Percentiles rank a stretch among this genome's conserved stretches.
These are phyloP conservation scores for Drosophila differens DNA, from an alignment of 2,888 invertebrate genomes.

Conservation along the genomic window DNA sequence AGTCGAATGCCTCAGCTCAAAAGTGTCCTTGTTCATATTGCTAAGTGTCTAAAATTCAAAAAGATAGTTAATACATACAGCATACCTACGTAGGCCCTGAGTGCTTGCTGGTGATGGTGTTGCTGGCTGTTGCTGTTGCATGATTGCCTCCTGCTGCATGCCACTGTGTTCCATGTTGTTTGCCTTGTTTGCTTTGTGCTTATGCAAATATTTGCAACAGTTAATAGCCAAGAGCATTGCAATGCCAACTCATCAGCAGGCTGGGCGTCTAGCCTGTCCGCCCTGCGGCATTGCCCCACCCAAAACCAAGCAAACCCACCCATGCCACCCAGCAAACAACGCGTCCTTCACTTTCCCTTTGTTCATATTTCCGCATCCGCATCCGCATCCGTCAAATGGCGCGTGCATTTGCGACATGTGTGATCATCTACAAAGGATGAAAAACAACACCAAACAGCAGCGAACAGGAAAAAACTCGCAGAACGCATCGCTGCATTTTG, in stretches of 20 bases:
- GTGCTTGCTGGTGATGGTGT: constrained; percentile 16
- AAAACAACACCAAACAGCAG: constrained; percentile 25
- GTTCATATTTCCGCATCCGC: constrained; percentile 58
- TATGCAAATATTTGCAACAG: constrained; percentile 73
- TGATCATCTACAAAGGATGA: constrained; percentile 46
- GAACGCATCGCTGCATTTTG: constrained; percentile 59
- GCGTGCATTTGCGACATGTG: constrained; percentile 71
- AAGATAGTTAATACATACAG: constrained; percentile 25
- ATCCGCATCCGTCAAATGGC: constrained; percentile 56
- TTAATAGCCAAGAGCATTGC: constrained; percentile 78
- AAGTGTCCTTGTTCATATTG: constrained; percentile 37
- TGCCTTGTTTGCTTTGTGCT: constrained; percentile 59
- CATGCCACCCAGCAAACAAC: constrained; percentile 7
- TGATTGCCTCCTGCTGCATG: constrained; percentile 29
- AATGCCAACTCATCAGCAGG: constrained; percentile 60
- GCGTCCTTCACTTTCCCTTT: constrained; percentile 58
- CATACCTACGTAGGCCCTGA: constrained; percentile 16
- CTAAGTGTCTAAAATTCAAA: constrained; percentile 45
- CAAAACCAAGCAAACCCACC: background rate
- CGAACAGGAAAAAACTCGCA: constrained; percentile 11
- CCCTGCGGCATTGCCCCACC: constrained; percentile 42
- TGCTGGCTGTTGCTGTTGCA: constrained; percentile 11
- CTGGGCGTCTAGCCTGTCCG: constrained; percentile 54
- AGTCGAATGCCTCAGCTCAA: background rate
- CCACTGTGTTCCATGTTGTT: constrained; percentile 49